Evolutionary conservation across 2,113 vertebrate species (phyloP).

Genomic region (Corythaixoides concolor): DNA sequence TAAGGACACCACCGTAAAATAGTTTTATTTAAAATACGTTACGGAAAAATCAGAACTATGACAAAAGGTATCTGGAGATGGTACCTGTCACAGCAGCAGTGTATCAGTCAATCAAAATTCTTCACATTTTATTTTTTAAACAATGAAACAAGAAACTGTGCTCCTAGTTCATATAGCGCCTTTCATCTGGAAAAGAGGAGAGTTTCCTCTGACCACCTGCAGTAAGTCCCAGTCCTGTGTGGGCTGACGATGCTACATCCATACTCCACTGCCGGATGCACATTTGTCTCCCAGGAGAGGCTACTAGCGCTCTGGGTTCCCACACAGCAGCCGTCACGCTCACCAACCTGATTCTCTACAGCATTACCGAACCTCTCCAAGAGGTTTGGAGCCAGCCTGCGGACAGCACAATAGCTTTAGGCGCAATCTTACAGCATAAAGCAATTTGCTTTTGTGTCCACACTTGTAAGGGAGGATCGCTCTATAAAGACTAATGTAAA

Average conservation of each 20-base stretch:
- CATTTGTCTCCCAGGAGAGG: background rate
- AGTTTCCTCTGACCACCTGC: slow-evolving; percentile 46
- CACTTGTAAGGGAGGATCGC: background rate
- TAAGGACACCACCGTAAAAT: background rate
- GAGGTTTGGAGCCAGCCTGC: background rate
- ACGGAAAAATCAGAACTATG: background rate
- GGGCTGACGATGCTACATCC: slow-evolving; percentile 37
- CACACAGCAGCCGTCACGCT: background rate
- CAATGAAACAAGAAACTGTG: background rate
- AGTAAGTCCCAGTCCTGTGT: slow-evolving; percentile 53
- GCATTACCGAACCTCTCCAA: background rate
- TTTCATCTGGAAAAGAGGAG: slow-evolving; percentile 38
- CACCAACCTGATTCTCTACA: fast-evolving
- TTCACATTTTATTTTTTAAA: background rate
- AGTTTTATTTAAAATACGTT: background rate
- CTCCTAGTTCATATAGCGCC: background rate
- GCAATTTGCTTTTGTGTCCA: background rate
- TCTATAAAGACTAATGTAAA: background rate
- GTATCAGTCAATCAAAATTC: background rate
- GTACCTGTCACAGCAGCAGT: background rate
- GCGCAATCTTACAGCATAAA: background rate
- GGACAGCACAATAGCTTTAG: background rate
- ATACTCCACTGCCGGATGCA: background rate
- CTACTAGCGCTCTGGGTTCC: background rate
- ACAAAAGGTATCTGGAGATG: background rate